These are phyloP conservation scores for Ctenoplectra terminalis DNA, from an alignment of 1,140 invertebrate genomes.

Conservation along the genomic window DNA sequence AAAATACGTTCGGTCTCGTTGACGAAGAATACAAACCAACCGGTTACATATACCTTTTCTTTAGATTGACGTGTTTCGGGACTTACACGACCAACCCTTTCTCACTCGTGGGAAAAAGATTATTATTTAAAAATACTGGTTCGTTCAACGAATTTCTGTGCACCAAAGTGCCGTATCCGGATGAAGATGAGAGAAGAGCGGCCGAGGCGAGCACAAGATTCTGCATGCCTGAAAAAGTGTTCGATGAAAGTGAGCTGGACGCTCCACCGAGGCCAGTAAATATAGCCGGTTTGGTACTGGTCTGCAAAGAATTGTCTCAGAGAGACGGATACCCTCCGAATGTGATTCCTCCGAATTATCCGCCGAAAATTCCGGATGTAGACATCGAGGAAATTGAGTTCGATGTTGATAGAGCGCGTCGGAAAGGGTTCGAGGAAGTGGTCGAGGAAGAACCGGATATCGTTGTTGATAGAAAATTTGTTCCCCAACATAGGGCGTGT, in stretches of 20 bases:
- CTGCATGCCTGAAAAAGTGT: constrained; percentile 14
- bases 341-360: constrained; percentile 21
- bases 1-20: constrained; percentile 36
- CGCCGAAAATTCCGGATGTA: neutral
- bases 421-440: neutral
- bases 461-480: neutral
- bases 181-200: constrained; percentile 35
- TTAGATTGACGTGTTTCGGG: constrained; percentile 22
- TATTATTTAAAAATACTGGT: constrained; percentile 32
- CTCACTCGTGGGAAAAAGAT: neutral
- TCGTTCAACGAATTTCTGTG: constrained; percentile 47
- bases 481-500: neutral
- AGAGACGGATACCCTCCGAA: constrained; percentile 1
- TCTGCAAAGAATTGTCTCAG: constrained; percentile 19
- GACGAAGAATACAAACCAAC: constrained; percentile 17
- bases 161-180: constrained; percentile 25
- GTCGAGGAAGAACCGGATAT: neutral
- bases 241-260: constrained; percentile 29
- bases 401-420: neutral
- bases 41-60: constrained; percentile 19
- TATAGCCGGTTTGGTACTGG: neutral
- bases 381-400: neutral
- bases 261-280: constrained; percentile 18
- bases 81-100: neutral
- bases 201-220: neutral